Percentiles rank a stretch among this genome's conserved stretches.
Conservation (phyloP, 2,797 vertebrate species). For the Euphonia xanthogaster region DNA sequence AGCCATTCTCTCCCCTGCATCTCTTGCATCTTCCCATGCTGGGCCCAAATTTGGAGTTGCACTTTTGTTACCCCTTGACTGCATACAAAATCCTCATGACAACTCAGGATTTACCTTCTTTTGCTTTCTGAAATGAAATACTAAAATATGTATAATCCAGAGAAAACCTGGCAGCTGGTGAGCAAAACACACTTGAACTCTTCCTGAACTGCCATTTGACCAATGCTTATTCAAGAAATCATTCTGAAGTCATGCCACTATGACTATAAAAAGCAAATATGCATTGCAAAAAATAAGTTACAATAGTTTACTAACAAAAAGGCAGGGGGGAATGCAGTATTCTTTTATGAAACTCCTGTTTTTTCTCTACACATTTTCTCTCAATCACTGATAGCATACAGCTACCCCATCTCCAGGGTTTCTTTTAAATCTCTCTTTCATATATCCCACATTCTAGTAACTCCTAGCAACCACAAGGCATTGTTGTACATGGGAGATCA, state of each 20-base stretch:
- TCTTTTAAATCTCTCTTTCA: background rate
- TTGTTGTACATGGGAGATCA: background rate
- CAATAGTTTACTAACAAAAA: background rate
- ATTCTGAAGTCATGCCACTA: background rate
- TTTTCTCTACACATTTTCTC: background rate
- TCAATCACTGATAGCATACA: background rate
- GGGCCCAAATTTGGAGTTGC: fast-evolving
- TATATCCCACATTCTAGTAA: background rate
- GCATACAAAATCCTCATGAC: background rate
- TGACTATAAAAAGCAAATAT: background rate
- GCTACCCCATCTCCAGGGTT: background rate
- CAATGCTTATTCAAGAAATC: background rate
- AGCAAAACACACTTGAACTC: slow-evolving; percentile 44
- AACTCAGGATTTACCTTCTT: background rate
- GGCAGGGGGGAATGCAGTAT: background rate
- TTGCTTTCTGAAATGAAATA: background rate
- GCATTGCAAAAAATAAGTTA: background rate
- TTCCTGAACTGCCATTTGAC: slow-evolving; percentile 29
- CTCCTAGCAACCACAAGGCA: background rate
- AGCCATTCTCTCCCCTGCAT: background rate
- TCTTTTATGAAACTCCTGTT: background rate
- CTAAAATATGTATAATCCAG: slow-evolving; percentile 1
- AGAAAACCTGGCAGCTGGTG: background rate
- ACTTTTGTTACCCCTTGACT: background rate
- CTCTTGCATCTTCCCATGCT: background rate